These are phyloP conservation scores for Lobophora halterata DNA, from an alignment of 2,888 invertebrate genomes.

Conservation along the genomic window DNA sequence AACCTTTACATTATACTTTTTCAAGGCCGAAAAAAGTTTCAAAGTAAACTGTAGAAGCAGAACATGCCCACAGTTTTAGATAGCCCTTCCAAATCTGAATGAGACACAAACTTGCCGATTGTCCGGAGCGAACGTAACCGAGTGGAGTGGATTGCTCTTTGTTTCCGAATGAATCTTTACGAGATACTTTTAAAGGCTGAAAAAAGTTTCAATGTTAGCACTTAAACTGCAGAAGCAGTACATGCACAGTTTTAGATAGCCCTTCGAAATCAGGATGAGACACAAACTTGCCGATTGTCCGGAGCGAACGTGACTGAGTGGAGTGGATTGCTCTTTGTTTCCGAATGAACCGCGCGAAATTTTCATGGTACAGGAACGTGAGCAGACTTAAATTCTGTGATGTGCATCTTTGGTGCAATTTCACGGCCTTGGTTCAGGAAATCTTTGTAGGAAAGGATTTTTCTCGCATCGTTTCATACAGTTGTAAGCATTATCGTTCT, in stretches of 20 bases:
- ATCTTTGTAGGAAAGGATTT: conserved; percentile 5
- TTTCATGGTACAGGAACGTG: conserved; percentile 28
- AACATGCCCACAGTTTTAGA: conserved; percentile 22
- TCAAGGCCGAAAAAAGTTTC: no score
- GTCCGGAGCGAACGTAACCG: conserved; percentile 27
- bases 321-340: conserved; percentile 29
- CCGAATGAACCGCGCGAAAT: conserved; percentile 26
- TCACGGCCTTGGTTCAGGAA: conserved; percentile 10
- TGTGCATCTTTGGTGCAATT: conserved; percentile 24
- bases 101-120: conserved; percentile 27
- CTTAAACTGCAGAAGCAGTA: conserved; percentile 1
- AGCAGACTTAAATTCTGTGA: conserved; percentile 17
- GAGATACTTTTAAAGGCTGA: no score
- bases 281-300: conserved; percentile 30
- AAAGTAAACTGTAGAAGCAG: conserved; percentile 2
- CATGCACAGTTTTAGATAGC: conserved; percentile 23
- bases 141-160: conserved; percentile 24
- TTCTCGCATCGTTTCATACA: no score
- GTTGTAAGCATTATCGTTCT: no score
- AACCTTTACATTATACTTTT: no score
- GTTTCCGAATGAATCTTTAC: conserved; percentile 30
- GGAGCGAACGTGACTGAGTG: conserved; percentile 25
- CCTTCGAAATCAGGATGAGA: conserved; percentile 27
- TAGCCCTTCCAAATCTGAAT: conserved; percentile 30
- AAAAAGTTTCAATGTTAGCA: no score